Conservation (phyloP, 1,140 invertebrate genomes). For the Lepidurus packardi region DNA sequence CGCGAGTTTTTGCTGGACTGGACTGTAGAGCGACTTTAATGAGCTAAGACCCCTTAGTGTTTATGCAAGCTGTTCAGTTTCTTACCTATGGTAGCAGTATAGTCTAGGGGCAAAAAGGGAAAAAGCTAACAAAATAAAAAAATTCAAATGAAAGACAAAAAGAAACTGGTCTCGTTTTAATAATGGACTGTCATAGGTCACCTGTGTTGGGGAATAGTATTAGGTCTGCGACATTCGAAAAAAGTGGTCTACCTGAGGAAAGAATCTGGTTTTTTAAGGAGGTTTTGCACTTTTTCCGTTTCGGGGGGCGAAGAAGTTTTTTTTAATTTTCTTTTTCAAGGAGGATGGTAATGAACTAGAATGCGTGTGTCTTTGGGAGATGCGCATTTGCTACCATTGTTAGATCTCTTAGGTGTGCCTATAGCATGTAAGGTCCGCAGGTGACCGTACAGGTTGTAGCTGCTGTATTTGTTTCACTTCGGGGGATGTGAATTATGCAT, state of each 20-base stretch:
- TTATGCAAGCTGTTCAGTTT: slow-evolving; percentile 21
- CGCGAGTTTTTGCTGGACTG: background rate
- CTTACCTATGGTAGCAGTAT: background rate
- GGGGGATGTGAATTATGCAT: slow-evolving; percentile 16
- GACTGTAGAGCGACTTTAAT: background rate
- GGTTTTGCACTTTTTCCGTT: background rate
- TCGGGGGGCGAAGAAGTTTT: background rate
- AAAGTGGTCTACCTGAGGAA: slow-evolving; percentile 5
- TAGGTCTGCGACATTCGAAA: background rate
- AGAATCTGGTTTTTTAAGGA: background rate
- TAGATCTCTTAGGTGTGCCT: slow-evolving; percentile 10
- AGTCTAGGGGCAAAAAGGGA: background rate
- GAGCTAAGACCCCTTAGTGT: background rate
- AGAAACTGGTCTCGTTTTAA: background rate
- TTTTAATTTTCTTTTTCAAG: background rate
- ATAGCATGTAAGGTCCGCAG: slow-evolving; percentile 13
- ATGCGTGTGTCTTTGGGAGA: background rate
- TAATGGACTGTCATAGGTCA: slow-evolving; percentile 21
- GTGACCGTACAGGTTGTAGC: slow-evolving; percentile 17
- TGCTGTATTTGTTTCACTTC: slow-evolving; percentile 22
- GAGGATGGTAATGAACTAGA: slow-evolving; percentile 9
- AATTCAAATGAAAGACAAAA: background rate
- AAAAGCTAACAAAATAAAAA: background rate
- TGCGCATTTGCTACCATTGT: slow-evolving; percentile 15
- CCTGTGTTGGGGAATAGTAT: slow-evolving; percentile 1